Evolutionary conservation across 2,113 vertebrate genomes (phyloP).

Genomic region (Otolemur garnettii): DNA sequence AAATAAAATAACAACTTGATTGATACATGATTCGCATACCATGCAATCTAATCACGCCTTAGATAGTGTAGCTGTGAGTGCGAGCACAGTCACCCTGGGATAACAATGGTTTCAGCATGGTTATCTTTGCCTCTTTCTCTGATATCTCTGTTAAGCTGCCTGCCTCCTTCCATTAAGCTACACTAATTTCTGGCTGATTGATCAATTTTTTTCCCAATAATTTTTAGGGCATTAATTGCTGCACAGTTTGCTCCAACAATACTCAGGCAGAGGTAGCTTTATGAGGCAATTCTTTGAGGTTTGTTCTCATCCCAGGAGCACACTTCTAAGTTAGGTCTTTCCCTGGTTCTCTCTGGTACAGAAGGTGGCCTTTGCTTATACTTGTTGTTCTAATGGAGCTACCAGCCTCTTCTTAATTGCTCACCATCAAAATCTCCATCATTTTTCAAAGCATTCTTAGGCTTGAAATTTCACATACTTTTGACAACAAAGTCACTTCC

Average conservation of each 20-base stretch:
- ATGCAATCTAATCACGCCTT: neutral
- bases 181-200: constrained; percentile 16
- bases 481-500: neutral
- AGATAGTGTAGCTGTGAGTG: neutral
- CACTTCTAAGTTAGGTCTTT: neutral
- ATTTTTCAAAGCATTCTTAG: neutral
- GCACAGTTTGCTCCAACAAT: neutral
- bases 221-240: neutral
- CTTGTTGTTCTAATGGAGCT: neutral
- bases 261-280: neutral
- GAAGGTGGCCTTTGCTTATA: neutral
- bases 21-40: neutral
- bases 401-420: neutral
- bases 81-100: neutral
- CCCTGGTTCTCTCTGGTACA: neutral
- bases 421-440: neutral
- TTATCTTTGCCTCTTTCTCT: neutral
- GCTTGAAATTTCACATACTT: neutral
- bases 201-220: constrained; percentile 37
- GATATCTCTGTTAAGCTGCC: neutral
- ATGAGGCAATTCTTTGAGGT: neutral
- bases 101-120: neutral
- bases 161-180: neutral
- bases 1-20: neutral
- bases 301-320: constrained; percentile 9